These are phyloP conservation scores for Chironomus tentans DNA, from an alignment of 2,888 invertebrate genomes.

Conservation along the genomic window DNA sequence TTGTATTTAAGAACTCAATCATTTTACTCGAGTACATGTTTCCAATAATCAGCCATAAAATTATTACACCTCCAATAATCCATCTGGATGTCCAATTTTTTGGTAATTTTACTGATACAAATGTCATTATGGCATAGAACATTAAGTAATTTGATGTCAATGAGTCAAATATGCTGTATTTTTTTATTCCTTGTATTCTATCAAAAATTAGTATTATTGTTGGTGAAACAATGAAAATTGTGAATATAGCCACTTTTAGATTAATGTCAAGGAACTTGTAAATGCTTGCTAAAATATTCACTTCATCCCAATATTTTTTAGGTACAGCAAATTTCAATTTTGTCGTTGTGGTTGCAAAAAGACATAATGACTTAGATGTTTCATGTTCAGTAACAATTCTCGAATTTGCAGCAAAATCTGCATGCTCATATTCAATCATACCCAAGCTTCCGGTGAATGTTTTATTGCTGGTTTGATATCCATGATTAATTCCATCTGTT, in stretches of 20 bases:
- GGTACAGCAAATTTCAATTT: constrained; percentile 14
- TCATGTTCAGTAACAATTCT: constrained; percentile 10
- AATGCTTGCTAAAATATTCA: not conserved
- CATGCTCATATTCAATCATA: constrained; percentile 2
- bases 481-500: constrained; percentile 13
- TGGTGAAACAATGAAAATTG: not conserved
- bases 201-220: not conserved
- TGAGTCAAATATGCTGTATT: not conserved
- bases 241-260: not conserved
- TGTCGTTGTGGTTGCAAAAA: not conserved
- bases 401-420: constrained; percentile 12
- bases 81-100: constrained; percentile 5
- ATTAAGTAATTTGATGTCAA: not conserved
- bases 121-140: constrained; percentile 5
- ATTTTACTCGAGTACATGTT: constrained; percentile 7
- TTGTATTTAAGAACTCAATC: constrained; percentile 11
- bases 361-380: not conserved
- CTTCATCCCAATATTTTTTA: not conserved
- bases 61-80: not conserved
- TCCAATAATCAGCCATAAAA: constrained; percentile 6
- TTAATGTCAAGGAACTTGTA: constrained; percentile 5
- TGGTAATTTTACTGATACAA: constrained; percentile 8
- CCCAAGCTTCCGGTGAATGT: constrained; percentile 6
- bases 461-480: constrained; percentile 4
- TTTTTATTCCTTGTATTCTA: not conserved